Conservation (phyloP, 2,113 vertebrate genomes). For the Cephalopholis sonnerati region DNA sequence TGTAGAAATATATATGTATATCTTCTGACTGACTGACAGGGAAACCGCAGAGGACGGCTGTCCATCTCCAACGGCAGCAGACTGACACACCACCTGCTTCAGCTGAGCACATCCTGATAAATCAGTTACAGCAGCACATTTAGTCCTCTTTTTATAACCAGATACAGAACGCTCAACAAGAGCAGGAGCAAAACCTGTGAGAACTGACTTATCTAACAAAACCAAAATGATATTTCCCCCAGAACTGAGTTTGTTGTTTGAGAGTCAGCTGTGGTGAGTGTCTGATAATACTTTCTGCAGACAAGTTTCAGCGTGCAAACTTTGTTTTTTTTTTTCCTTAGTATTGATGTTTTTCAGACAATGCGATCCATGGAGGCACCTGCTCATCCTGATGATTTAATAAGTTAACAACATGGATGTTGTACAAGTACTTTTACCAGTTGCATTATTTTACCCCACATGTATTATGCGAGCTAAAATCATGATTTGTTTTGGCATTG, state of each 20-base stretch:
- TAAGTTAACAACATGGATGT: no score
- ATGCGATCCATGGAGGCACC: not conserved
- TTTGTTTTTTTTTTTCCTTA: not conserved
- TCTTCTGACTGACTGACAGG: not conserved
- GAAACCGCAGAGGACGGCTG: not conserved
- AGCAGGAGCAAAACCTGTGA: not conserved
- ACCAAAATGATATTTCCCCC: not conserved
- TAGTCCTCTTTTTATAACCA: not conserved
- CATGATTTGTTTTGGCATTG: not conserved
- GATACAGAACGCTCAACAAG: not conserved
- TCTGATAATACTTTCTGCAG: not conserved
- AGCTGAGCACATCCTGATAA: not conserved
- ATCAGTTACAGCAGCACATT: not conserved
- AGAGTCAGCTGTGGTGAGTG: not conserved
- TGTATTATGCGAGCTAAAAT: not conserved
- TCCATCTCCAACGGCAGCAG: not conserved
- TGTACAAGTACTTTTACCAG: not conserved
- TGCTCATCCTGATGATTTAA: no score
- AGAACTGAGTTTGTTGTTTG: not conserved
- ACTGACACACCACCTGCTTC: not conserved
- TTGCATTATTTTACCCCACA: not conserved
- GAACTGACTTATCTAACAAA: not conserved
- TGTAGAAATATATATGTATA: not conserved
- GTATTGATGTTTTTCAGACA: not conserved
- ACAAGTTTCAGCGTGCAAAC: not conserved